These are phyloP conservation scores for Calameuta pallipes DNA, from an alignment of 2,888 invertebrate genomes.

Conservation along the genomic window DNA sequence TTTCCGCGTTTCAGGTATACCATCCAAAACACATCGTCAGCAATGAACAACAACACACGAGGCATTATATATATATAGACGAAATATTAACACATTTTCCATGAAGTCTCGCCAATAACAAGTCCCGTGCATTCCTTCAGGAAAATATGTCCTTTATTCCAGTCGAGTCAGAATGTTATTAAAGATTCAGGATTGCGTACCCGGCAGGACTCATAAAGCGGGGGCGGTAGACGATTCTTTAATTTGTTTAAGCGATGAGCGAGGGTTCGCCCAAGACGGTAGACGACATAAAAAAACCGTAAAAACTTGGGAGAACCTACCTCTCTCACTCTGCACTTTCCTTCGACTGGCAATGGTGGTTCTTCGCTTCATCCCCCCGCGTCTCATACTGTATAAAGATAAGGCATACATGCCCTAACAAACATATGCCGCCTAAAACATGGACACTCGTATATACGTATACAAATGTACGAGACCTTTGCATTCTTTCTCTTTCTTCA, in stretches of 20 bases:
- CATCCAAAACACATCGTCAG: not conserved
- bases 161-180: slow-evolving; percentile 30
- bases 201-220: slow-evolving; percentile 47
- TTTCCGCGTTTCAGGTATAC: not conserved
- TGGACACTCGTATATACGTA: not conserved
- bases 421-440: not conserved
- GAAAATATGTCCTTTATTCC: not conserved
- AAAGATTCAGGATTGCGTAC: slow-evolving; percentile 51
- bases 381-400: not conserved
- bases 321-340: not conserved
- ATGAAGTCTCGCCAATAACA: slow-evolving; percentile 13
- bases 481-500: not conserved
- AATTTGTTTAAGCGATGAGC: slow-evolving; percentile 62
- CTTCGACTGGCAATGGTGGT: not conserved
- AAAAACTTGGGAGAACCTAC: slow-evolving; percentile 47
- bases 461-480: not conserved
- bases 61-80: not conserved
- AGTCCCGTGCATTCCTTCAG: slow-evolving; percentile 23
- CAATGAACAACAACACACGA: not conserved
- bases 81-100: not conserved
- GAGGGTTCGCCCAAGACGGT: slow-evolving; percentile 38
- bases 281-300: slow-evolving; percentile 60
- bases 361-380: not conserved
- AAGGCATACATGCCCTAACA: not conserved
- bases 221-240: slow-evolving; percentile 56